Base-by-base conservation (phyloP, 2,113 vertebrate genomes). In the Setophaga coronata region DNA sequence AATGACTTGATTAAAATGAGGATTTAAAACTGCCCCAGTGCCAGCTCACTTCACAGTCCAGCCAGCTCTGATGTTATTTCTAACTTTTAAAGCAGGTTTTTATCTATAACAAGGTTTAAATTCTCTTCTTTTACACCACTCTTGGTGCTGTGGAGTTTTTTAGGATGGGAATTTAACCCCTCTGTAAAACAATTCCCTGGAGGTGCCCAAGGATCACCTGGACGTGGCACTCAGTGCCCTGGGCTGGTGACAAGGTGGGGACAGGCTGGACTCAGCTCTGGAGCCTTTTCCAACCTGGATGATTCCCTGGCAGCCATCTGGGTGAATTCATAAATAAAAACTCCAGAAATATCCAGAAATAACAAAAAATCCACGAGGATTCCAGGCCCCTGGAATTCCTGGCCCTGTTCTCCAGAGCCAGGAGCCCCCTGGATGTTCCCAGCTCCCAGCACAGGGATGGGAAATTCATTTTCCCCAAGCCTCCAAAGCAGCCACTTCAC, bases 91-190 rank as follows among this genome's bases (percentile, higher is more conserved):
- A 54, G 18, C 31, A 56, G 18, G 23, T 64, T 61, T 36, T 4
- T 3, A 19, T 4, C 33, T 18, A 0, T 2, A 43, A 19, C 11
- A 17, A 70, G 17, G 24, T 23, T 71, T 34, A 11, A 1, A 18
- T 12, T 51, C 31, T 34, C 21, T 42, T 12, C 6, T 45, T 42
- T 54, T 18, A 31, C 2, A 33, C 12, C 36, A 4, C 19, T 64
- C 29, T 18, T 13, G n/a, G 76, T 10, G 50, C 42, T 47, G n/a
- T 12, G 25, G 14, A 26, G 18, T 9, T 28, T 76, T 56, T 33
- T 11, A 24, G 48, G 34, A 33, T 34, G 0, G 2, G n/a, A 65
- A 25, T 48, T 50, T 15, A 73, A 47, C 13, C 21, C 28, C 5
- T 31, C 67, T 10, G 14, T 12, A 18, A 33, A 56, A 67, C 1